A percentile compares a stretch with the other conserved stretches of the same genome.
Evolutionary conservation across 2,113 vertebrate species (phyloP).

Genomic region (Tapirus terrestris): DNA sequence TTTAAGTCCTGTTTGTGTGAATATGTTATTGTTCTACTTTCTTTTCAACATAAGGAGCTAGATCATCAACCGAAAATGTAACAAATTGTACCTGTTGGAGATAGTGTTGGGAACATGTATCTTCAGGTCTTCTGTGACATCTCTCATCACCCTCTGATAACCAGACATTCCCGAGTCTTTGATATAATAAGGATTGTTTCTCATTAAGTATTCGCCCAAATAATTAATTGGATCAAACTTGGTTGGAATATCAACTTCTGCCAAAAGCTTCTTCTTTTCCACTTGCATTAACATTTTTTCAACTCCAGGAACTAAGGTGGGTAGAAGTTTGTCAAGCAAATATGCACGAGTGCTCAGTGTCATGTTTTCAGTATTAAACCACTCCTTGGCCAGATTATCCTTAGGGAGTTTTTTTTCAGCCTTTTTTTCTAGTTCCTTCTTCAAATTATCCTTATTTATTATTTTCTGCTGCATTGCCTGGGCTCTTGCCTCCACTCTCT

Average conservation of each 20-base stretch:
- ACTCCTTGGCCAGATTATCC: slow-evolving; percentile 84
- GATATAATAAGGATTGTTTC: slow-evolving; percentile 83
- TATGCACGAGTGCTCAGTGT: slow-evolving; percentile 81
- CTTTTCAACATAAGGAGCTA: slow-evolving; percentile 37
- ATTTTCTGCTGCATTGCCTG: slow-evolving; percentile 81
- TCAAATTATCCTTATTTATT: slow-evolving; percentile 58
- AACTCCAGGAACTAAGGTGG: slow-evolving; percentile 85
- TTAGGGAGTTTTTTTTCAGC: slow-evolving; percentile 58
- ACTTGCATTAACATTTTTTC: slow-evolving; percentile 85
- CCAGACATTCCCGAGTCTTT: slow-evolving; percentile 66
- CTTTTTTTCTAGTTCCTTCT: slow-evolving; percentile 80
- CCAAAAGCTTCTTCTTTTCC: slow-evolving; percentile 84
- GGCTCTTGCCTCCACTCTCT: slow-evolving; percentile 83
- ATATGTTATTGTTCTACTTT: neutral
- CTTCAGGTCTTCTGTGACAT: slow-evolving; percentile 82
- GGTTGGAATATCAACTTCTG: slow-evolving; percentile 49
- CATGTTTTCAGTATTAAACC: slow-evolving; percentile 81
- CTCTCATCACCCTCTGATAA: slow-evolving; percentile 84
- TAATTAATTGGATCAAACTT: slow-evolving; percentile 85
- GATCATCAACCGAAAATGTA: neutral
- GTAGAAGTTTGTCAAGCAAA: slow-evolving; percentile 88
- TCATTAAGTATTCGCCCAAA: slow-evolving; percentile 89
- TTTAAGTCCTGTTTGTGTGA: neutral
- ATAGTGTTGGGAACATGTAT: slow-evolving; percentile 72
- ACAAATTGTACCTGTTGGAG: slow-evolving; percentile 82